Evolutionary conservation across 2,888 invertebrate genomes (phyloP).

Genomic region (Eupithecia inturbata): DNA sequence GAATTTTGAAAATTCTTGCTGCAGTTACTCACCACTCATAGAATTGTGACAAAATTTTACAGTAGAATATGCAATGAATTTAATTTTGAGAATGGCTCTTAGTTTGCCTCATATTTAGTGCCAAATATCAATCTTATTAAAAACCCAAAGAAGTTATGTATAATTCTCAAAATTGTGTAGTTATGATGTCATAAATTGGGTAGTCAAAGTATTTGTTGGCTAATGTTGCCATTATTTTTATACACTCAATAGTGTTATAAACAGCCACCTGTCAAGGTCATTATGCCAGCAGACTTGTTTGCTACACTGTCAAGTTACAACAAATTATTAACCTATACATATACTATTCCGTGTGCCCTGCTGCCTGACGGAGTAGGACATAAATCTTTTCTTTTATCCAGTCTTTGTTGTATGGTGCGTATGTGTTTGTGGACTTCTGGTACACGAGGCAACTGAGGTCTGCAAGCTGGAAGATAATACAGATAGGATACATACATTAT

Average conservation of each 20-base stretch:
- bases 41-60: not conserved
- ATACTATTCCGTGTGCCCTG: slow-evolving; percentile 83
- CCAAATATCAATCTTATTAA: not conserved
- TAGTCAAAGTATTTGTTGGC: not conserved
- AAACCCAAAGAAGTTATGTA: not conserved
- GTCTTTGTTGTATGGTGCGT: slow-evolving; percentile 99
- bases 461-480: slow-evolving; percentile 85
- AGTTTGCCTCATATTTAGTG: too few relatives aligned
- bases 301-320: not conserved
- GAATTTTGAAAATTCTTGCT: not conserved
- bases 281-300: not conserved
- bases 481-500: not conserved
- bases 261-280: not conserved
- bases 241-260: not conserved
- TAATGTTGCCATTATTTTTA: not conserved
- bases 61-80: too few relatives aligned
- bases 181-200: too few relatives aligned
- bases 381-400: slow-evolving; percentile 99
- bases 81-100: too few relatives aligned
- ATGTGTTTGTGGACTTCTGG: slow-evolving; percentile 97
- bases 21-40: not conserved
- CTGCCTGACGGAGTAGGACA: slow-evolving; percentile 95
- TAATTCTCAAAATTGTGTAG: not conserved
- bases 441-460: slow-evolving; percentile 98
- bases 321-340: not conserved